Evolutionary conservation across 2,113 vertebrate genomes (phyloP).

Genomic region (Syrmaticus mikado): DNA sequence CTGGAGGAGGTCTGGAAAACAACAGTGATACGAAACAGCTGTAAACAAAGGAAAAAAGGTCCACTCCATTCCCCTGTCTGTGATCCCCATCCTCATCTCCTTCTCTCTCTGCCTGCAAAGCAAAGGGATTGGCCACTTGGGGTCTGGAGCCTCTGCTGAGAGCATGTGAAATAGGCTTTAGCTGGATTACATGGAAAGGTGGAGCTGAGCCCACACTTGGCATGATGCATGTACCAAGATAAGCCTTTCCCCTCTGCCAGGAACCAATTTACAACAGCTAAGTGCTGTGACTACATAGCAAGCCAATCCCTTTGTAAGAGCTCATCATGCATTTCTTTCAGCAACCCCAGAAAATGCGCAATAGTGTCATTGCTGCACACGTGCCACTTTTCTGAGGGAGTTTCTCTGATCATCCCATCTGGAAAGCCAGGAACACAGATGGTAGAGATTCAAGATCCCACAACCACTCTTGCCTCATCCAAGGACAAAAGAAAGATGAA

Average conservation of each 20-base stretch:
- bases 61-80: not conserved
- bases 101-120: not conserved
- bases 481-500: not conserved
- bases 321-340: not conserved
- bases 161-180: not conserved
- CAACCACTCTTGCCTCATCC: not conserved
- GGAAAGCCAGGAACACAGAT: not conserved
- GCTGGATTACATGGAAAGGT: not conserved
- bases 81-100: not conserved
- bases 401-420: not conserved
- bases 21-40: not conserved
- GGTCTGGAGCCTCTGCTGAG: not conserved
- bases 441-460: not conserved
- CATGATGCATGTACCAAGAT: not conserved
- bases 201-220: not conserved
- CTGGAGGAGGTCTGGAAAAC: not conserved
- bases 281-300: not conserved
- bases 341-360: not conserved
- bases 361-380: not conserved
- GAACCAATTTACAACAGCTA: not conserved
- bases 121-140: not conserved
- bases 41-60: not conserved
- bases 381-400: not conserved
- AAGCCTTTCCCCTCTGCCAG: not conserved
- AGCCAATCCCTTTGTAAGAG: fast-evolving